Percentiles rank a stretch among this genome's conserved stretches.
phyloP scores from a whole-genome alignment of 1,140 invertebrate genomes.

The Antheraea pernyi region DNA sequence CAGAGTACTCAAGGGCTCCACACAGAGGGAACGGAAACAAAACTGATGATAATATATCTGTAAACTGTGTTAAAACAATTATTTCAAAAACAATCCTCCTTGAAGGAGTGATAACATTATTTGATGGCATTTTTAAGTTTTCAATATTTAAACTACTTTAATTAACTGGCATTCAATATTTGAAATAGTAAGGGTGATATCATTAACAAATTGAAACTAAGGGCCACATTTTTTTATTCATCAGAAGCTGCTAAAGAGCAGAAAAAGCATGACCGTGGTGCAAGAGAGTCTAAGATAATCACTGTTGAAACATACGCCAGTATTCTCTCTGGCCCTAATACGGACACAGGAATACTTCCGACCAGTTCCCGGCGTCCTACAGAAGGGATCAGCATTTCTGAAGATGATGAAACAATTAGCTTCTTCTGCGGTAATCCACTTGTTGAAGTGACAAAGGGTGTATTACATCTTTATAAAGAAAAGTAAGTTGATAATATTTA shows the following conservation, averaged over 20 bases:
- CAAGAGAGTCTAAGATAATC: constrained; percentile 69
- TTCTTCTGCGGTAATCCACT: constrained; percentile 98
- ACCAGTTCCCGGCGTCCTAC: constrained; percentile 59
- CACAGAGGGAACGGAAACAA: no score
- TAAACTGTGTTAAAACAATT: no score
- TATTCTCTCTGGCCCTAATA: constrained; percentile 54
- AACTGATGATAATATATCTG: no score
- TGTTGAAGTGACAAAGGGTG: constrained; percentile 97
- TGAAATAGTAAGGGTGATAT: no score
- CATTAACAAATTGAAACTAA: no score
- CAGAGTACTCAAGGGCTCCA: no score
- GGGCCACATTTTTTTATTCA: constrained; percentile 14
- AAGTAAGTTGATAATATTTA: constrained; percentile 81
- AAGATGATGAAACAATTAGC: constrained; percentile 82
- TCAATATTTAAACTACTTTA: no score
- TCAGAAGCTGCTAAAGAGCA: constrained; percentile 62
- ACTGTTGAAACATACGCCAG: constrained; percentile 77
- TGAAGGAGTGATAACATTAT: no score
- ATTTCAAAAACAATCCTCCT: no score
- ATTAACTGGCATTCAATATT: no score
- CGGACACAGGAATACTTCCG: constrained; percentile 59
- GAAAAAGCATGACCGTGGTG: constrained; percentile 66
- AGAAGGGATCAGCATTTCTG: constrained; percentile 39
- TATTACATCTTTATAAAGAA: constrained; percentile 97
- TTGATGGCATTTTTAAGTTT: no score